Conservation (phyloP, 2,113 vertebrate species). For the Ranitomeya imitator region DNA sequence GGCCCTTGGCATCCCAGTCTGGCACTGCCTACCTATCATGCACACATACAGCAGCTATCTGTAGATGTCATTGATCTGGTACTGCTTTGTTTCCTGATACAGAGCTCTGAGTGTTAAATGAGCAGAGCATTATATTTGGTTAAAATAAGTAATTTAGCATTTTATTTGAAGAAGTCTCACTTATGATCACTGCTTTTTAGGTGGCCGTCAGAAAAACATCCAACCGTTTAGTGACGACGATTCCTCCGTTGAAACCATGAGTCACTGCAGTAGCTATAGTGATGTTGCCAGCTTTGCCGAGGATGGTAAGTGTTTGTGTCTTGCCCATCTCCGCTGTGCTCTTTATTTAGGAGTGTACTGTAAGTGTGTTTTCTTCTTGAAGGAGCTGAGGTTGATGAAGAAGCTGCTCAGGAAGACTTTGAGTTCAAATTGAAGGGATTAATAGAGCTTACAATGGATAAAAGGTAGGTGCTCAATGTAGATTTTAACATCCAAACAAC, state of each 20-base stretch:
- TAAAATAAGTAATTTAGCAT: too few species aligned
- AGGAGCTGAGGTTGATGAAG: constrained; percentile 88
- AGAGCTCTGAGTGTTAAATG: too few species aligned
- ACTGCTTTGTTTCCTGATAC: too few species aligned
- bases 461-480: constrained; percentile 77
- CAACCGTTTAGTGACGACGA: constrained; percentile 98
- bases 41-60: too few species aligned
- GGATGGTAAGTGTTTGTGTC: constrained; percentile 76
- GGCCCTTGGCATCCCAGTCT: too few species aligned
- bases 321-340: not conserved
- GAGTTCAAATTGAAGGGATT: constrained; percentile 94
- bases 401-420: constrained; percentile 90
- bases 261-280: constrained; percentile 95
- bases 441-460: constrained; percentile 94
- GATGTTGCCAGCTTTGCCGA: constrained; percentile 88
- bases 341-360: not conserved
- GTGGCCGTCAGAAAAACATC: constrained; percentile 85
- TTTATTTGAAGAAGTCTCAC: too few species aligned
- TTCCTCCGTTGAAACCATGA: constrained; percentile 95
- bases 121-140: too few species aligned
- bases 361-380: not conserved
- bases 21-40: too few species aligned
- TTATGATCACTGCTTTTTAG: constrained; percentile 63
- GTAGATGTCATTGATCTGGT: too few species aligned
- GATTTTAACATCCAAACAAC: too few species aligned